Base-by-base conservation (phyloP, 2,113 vertebrate genomes). In the Balaeniceps rex region DNA sequence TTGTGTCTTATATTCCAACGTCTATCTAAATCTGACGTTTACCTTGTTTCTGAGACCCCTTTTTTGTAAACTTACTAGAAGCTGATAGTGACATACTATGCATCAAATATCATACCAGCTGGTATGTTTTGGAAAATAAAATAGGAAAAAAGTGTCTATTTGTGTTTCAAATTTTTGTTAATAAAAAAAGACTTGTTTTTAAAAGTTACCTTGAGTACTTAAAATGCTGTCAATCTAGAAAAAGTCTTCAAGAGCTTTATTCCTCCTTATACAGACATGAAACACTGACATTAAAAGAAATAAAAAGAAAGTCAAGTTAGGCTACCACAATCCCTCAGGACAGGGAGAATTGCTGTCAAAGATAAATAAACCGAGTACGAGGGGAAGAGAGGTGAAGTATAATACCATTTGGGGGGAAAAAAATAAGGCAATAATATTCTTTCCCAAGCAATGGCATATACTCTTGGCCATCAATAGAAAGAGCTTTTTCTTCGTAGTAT, bases 241-340 rank as follows among this genome's bases (percentile, higher is more conserved):
- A 65, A 79, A 82, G 34, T 84, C 63, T 96, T 78, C 60, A 44
- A 87, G 24, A 76, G 38, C 14, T 94, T 93, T 86, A n/a, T 79
- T 93, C 33, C 13, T 69, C 55, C 57, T 88, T 51, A 78, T 24
- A 58, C 28, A 95, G 64, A 84, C 40, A 82, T 84, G 51, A 97
- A 96, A 94, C 36, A 65, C 60, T 91, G 88, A 96, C 96, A 97
- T 98, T 96, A 98, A 97, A 98, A 97, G 95, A 98, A 98, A 98
- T 96, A 42, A 97, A 97, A 98, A 96, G 90, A 98, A 97, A 98
- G 97, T 89, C 94, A 97, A 95, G 52, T 52, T 85, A 92, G 93
- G 84, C 93, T 95, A 92, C 54, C 64, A 92, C 97, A 98, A 96
- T 98, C 98, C 97, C 93, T 90, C 49, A 76, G 94, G 97, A 98